Conservation (phyloP, 2,888 invertebrate genomes). For the Andricus quercusramuli region DNA sequence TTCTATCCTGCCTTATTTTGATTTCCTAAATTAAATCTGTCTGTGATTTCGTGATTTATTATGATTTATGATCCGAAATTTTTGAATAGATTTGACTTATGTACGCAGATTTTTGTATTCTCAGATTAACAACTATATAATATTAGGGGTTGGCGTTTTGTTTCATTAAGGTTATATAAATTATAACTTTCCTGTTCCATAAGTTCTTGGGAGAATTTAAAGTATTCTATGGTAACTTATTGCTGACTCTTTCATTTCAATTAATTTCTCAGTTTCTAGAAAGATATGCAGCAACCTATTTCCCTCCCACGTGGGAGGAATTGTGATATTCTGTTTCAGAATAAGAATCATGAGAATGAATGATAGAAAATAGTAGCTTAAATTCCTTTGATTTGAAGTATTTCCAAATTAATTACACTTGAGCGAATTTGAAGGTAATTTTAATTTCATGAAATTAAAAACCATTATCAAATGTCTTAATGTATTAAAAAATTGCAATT, state of each 20-base stretch:
- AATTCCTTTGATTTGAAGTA: background rate
- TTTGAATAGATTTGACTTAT: background rate
- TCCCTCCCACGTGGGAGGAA: conserved; percentile 39
- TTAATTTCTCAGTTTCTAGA: conserved; percentile 15
- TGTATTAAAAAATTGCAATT: too few relatives aligned
- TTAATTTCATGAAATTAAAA: too few relatives aligned
- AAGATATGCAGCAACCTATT: conserved; percentile 14
- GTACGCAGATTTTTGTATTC: background rate
- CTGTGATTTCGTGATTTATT: background rate
- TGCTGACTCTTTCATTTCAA: background rate
- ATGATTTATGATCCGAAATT: background rate
- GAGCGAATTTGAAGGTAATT: too few relatives aligned
- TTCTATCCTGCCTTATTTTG: background rate
- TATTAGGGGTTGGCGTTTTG: background rate
- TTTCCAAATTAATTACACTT: background rate
- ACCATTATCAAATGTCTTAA: too few relatives aligned
- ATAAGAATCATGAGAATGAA: conserved; percentile 24
- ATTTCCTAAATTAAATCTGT: background rate
- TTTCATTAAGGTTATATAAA: background rate
- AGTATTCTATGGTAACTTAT: background rate
- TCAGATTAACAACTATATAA: background rate
- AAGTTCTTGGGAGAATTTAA: background rate
- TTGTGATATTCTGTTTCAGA: conserved; percentile 21
- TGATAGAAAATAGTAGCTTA: conserved; percentile 11
- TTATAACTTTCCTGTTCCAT: background rate